These are phyloP conservation scores for Corynorhinus townsendii DNA, from an alignment of 2,113 vertebrate genomes.

Conservation along the genomic window DNA sequence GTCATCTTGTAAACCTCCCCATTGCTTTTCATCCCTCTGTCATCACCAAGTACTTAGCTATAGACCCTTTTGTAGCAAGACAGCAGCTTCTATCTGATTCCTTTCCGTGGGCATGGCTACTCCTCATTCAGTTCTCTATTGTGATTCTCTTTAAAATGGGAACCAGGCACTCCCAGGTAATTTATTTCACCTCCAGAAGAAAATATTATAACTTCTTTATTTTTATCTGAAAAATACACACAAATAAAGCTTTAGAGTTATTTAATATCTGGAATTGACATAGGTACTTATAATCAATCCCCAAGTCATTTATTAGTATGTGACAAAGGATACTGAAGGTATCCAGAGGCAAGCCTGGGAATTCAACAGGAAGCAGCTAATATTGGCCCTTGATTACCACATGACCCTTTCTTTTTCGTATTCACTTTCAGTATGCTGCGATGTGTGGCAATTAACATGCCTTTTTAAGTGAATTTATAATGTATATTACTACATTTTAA, in stretches of 20 bases:
- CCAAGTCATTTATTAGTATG: neutral
- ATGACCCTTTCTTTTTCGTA: no score
- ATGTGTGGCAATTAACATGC: neutral
- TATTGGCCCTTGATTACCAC: neutral
- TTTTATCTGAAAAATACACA: neutral
- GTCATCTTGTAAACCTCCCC: neutral
- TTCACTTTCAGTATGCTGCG: neutral
- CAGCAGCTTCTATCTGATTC: neutral
- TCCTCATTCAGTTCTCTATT: neutral
- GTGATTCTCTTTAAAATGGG: neutral
- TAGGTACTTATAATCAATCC: neutral
- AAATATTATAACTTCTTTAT: neutral
- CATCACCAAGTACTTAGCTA: neutral
- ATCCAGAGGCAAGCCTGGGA: neutral
- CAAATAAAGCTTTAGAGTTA: neutral
- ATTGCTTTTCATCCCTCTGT: neutral
- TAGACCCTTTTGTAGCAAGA: neutral
- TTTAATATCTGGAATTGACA: neutral
- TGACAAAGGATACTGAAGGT: neutral
- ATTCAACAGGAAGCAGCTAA: neutral
- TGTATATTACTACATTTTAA: neutral
- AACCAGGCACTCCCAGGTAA: neutral
- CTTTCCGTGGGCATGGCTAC: fast-evolving
- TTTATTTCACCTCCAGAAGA: neutral
- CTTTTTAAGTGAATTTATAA: neutral